These are phyloP conservation scores for Athetis lepigone DNA, from an alignment of 2,888 invertebrate genomes.

Conservation along the genomic window DNA sequence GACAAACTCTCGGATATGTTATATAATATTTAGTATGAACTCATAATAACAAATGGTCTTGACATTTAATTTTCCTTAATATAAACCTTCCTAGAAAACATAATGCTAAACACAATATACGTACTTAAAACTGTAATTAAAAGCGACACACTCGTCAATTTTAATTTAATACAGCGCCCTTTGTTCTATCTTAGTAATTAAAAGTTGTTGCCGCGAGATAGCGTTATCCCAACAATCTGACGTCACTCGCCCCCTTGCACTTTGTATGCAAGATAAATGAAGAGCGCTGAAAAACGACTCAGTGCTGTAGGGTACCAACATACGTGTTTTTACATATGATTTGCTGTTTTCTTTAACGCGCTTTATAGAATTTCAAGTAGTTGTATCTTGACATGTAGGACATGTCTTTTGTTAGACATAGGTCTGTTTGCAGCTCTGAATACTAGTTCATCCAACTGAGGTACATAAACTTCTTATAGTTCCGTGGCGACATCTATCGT, in stretches of 20 bases:
- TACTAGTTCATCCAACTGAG: no score
- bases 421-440: no score
- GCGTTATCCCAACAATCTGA: conserved; percentile 40
- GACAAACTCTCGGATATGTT: no score
- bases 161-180: conserved; percentile 49
- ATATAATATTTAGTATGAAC: no score
- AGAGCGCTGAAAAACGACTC: conserved; percentile 33
- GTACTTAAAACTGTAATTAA: neutral
- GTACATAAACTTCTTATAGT: no score
- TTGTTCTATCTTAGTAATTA: conserved; percentile 54
- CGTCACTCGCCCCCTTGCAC: conserved; percentile 33
- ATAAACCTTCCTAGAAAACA: neutral
- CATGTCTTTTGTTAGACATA: no score
- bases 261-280: conserved; percentile 52
- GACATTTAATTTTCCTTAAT: neutral
- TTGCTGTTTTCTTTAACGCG: conserved; percentile 16
- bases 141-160: conserved; percentile 26
- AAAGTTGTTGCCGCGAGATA: conserved; percentile 46
- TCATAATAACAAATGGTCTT: no score
- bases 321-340: conserved; percentile 29
- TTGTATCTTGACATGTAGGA: neutral
- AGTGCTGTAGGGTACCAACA: conserved; percentile 5
- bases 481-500: no score
- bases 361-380: conserved; percentile 23
- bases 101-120: neutral